A percentile compares a stretch with the other conserved stretches of the same genome.
Evolutionary conservation across 2,113 vertebrate species (phyloP).

Genomic region (Fregata magnificens): DNA sequence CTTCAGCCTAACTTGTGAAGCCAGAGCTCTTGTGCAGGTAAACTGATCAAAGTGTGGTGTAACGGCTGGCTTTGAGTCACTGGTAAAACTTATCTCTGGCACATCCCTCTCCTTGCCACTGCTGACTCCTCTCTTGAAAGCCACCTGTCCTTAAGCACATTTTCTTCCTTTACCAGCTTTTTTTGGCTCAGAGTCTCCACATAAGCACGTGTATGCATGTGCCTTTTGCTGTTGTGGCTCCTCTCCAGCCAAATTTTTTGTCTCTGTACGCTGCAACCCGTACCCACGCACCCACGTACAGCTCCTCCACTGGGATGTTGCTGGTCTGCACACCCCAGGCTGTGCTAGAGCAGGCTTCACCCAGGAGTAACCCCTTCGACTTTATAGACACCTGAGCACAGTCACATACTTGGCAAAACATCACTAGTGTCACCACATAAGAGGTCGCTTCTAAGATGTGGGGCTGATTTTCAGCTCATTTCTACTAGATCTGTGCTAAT

Average conservation of each 20-base stretch:
- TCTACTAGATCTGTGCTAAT: not conserved
- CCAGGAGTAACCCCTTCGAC: not conserved
- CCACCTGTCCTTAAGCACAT: not conserved
- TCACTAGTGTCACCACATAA: not conserved
- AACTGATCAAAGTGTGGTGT: not conserved
- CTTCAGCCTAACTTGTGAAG: not conserved
- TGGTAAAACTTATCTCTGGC: not conserved
- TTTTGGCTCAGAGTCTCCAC: not conserved
- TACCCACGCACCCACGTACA: too few relatives aligned
- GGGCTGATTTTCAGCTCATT: not conserved
- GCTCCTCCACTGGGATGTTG: not conserved
- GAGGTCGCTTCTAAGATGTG: not conserved
- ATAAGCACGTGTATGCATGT: fast-evolving
- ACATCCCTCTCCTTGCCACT: not conserved
- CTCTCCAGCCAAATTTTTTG: not conserved
- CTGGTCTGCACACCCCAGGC: not conserved
- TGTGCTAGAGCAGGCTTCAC: not conserved
- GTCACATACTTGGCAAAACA: not conserved
- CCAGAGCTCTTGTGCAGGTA: not conserved
- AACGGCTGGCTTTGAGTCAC: not conserved
- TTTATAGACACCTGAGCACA: not conserved
- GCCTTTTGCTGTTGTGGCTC: not conserved
- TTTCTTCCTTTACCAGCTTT: not conserved
- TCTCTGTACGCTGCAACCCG: not conserved
- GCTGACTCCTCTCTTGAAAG: not conserved